phyloP scores from a whole-genome alignment of 1,140 invertebrate genomes.

The Doryteuthis pealeii region DNA sequence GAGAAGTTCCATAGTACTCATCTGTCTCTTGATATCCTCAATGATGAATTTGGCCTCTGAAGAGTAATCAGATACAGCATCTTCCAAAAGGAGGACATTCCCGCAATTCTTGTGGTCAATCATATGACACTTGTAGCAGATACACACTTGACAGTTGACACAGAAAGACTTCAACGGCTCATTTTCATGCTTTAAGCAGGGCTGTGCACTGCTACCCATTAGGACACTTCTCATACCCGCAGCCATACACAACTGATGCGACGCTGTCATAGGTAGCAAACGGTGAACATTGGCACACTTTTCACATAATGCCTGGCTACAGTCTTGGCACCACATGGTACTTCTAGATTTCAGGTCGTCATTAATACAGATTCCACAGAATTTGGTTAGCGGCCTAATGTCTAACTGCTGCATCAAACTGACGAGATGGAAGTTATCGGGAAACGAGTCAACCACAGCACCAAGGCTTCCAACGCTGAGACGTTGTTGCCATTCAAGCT shows the following conservation, averaged over 20 bases:
- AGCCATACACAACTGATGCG: background rate
- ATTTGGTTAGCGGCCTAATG: background rate
- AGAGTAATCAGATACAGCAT: background rate
- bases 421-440: background rate
- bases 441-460: background rate
- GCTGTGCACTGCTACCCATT: background rate
- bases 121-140: slow-evolving; percentile 3
- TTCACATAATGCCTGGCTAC: background rate
- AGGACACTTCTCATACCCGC: background rate
- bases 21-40: background rate
- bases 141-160: background rate
- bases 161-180: background rate
- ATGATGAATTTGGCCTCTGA: background rate
- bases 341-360: background rate
- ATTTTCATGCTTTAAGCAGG: background rate
- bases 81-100: background rate
- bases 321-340: background rate
- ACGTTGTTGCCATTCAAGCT: background rate
- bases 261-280: background rate
- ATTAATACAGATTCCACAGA: background rate
- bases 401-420: slow-evolving; percentile 8
- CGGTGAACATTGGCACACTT: background rate
- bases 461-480: background rate
- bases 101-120: background rate
- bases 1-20: background rate